Conservation (phyloP, 2,888 invertebrate genomes). For the Nephrotoma appendiculata region DNA sequence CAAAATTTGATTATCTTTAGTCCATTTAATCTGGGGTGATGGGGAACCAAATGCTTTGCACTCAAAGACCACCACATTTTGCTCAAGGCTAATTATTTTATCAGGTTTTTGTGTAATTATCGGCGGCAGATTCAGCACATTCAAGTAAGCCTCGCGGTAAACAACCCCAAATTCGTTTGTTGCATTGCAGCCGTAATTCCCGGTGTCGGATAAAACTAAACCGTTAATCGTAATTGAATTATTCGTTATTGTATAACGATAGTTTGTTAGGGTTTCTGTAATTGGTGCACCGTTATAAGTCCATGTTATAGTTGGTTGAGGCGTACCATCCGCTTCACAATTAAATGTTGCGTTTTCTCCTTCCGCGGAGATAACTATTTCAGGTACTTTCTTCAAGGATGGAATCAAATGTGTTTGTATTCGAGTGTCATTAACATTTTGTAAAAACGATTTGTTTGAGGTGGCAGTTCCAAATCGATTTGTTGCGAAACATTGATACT, state of each 20-base stretch:
- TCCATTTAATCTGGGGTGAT: constrained; percentile 86
- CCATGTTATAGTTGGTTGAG: constrained; percentile 87
- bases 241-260: constrained; percentile 50
- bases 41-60: constrained; percentile 95
- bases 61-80: constrained; percentile 63
- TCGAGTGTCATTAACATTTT: constrained; percentile 54
- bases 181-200: constrained; percentile 98
- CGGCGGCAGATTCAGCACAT: constrained; percentile 73
- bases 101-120: constrained; percentile 76
- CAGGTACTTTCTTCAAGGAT: constrained; percentile 81
- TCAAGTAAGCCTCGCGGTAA: constrained; percentile 94
- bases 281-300: constrained; percentile 89
- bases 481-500: constrained; percentile 89
- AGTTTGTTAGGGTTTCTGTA: constrained; percentile 51
- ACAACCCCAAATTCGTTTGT: constrained; percentile 96
- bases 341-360: constrained; percentile 75
- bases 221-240: constrained; percentile 65
- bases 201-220: constrained; percentile 77
- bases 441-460: constrained; percentile 87
- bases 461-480: constrained; percentile 91
- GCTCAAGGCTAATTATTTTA: constrained; percentile 69
- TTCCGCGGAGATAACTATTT: constrained; percentile 75
- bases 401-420: constrained; percentile 72
- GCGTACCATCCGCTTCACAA: constrained; percentile 81
- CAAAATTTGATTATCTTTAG: constrained; percentile 62